Conservation (phyloP, 1,140 invertebrate genomes). For the Caerostris extrusa region DNA sequence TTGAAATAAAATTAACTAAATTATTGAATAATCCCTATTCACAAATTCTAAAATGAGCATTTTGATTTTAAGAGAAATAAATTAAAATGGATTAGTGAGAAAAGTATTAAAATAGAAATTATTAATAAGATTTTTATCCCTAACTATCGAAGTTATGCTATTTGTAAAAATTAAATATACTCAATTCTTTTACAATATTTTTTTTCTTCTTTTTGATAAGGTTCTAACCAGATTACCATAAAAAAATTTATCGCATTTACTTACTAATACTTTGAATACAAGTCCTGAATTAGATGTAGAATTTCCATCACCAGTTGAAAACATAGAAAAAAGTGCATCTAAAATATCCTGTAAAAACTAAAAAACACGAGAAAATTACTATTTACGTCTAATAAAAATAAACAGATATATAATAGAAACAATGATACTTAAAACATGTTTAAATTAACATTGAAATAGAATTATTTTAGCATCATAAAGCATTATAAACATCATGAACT, state of each 20-base stretch:
- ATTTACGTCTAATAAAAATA: not conserved
- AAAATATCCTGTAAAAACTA: constrained; percentile 95
- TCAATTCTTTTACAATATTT: no score
- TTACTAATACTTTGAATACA: constrained; percentile 89
- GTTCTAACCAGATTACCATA: no score
- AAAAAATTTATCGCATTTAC: constrained; percentile 66
- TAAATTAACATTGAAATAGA: not conserved
- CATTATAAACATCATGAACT: not conserved
- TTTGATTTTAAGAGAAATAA: no score
- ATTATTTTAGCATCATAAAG: not conserved
- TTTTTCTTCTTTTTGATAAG: no score
- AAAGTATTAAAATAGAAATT: no score
- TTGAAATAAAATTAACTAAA: no score
- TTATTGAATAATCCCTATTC: no score
- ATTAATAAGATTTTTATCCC: no score
- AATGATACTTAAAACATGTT: not conserved
- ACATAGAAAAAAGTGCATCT: constrained; percentile 96
- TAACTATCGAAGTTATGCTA: no score
- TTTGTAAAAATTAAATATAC: no score
- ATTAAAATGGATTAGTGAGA: no score
- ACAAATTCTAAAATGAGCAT: no score
- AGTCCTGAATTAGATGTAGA: constrained; percentile 87
- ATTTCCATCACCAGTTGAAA: constrained; percentile 96
- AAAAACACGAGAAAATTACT: not conserved
- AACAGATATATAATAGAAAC: not conserved